Base-by-base conservation (phyloP, 2,113 vertebrate genomes). In the Ctenodactylus gundi region DNA sequence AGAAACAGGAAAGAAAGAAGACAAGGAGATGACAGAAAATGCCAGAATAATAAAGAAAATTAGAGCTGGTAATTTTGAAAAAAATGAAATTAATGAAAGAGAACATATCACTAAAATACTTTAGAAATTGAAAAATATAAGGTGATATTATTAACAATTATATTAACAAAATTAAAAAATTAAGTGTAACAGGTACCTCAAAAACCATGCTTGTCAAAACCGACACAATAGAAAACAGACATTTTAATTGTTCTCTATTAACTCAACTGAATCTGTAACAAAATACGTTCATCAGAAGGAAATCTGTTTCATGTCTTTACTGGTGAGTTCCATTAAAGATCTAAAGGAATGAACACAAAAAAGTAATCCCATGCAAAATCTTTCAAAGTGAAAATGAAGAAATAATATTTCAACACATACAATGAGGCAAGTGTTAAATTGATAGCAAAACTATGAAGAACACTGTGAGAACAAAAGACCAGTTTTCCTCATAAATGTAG, bases 311-410 rank as follows among this genome's bases (percentile, higher is more conserved):
- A 84, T 77, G 27, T 27, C 11, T 44, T 70, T 44, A 57, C 20
- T 90, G 0, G 21, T 84, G 20, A 44, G 20, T n/a, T 90, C 29
- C 81, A 53, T 27, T 14, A 78, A 67, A 86, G 4, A 49, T 58
- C 73, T 78, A 49, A 81, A 88, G 4, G 87, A 91, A 92, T 58
- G n/a, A n/a, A n/a, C n/a, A n/a, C n/a, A n/a, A n/a, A 85, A 80
- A 89, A 73, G 3, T 64, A 44, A 92, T 46, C 11, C 41, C 10
- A 76, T 31, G 41, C 17, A 87, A 67, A 67, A 53, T 55, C 57
- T 90, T 88, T 93, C 25, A 76, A 18, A 27, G 41, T 75, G 17
- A 92, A 95, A 94, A 75, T 41, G 82, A 85, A 49, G 17, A 70
- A 90, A 68, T 3, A 81, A 6, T 21, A 90, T 44, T 84, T 72